Conservation (phyloP, 1,140 invertebrate species). For the Drosophila seguyi region DNA sequence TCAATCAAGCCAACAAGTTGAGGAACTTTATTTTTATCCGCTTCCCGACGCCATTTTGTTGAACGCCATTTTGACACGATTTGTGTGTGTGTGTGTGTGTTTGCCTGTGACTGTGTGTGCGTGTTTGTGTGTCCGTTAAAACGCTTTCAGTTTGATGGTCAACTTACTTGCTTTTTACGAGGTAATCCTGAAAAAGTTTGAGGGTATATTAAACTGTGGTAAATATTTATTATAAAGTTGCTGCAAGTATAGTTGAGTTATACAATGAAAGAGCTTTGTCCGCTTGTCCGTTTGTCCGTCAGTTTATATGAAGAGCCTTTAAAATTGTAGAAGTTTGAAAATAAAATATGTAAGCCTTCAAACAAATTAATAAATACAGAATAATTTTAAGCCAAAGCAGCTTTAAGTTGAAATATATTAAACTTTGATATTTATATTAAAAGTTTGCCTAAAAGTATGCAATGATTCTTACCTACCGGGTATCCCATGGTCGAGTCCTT, state of each 20-base stretch:
- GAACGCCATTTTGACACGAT: conserved; percentile 40
- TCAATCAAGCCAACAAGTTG: conserved; percentile 48
- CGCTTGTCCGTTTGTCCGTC: neutral
- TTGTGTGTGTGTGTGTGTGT: conserved; percentile 13
- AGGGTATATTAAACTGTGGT: neutral
- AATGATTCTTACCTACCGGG: neutral
- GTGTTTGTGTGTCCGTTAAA: conserved; percentile 32
- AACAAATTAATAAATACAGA: neutral
- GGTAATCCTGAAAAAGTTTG: neutral
- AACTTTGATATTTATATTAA: neutral
- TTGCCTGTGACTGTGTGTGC: neutral
- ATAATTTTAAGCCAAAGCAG: neutral
- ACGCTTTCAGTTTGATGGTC: conserved; percentile 47
- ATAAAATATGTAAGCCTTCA: too few relatives aligned
- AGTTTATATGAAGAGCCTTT: neutral
- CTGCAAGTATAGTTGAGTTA: neutral
- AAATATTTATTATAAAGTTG: neutral
- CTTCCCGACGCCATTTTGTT: conserved; percentile 44
- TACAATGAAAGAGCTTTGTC: neutral
- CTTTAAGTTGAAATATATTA: too few relatives aligned
- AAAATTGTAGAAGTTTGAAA: too few relatives aligned
- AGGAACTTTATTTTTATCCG: conserved; percentile 36
- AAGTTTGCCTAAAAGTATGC: neutral
- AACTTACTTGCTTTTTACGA: conserved; percentile 30
- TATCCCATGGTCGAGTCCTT: neutral